phyloP scores from a whole-genome alignment of 2,888 invertebrate species.

The Nomada ruficornis region DNA sequence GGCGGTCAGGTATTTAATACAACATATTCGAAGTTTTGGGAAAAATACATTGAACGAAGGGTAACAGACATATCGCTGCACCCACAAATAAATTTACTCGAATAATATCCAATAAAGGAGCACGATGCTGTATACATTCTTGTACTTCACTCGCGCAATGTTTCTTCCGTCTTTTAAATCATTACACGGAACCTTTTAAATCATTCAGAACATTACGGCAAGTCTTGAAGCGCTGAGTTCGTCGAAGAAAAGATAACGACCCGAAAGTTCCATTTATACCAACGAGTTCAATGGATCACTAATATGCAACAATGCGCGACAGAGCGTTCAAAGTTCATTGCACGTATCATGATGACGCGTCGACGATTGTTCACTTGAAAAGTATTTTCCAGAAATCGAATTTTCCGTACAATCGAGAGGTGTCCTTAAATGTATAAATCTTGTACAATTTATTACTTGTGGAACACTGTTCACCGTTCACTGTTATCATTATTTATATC shows the following conservation, averaged over 20 bases:
- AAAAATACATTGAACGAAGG: neutral
- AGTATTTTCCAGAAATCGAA: no score
- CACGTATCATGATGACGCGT: neutral
- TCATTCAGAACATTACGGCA: no score
- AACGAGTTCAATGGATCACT: neutral
- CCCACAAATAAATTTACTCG: neutral
- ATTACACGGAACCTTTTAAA: neutral
- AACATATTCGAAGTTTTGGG: neutral
- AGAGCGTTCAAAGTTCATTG: slow-evolving; percentile 39
- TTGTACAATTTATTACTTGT: neutral
- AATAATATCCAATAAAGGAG: no score
- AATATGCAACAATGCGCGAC: neutral
- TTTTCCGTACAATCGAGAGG: no score
- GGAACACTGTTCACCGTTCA: neutral
- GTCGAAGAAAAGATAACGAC: neutral
- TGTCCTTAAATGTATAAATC: neutral
- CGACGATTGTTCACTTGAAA: neutral
- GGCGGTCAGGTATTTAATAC: slow-evolving; percentile 1
- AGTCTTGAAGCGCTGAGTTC: no score
- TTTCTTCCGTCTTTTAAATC: no score
- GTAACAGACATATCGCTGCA: neutral
- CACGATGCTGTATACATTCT: no score
- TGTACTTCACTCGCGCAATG: no score
- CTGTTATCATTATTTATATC: neutral
- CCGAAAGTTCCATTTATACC: neutral